phyloP scores from a whole-genome alignment of 2,113 vertebrate species.

The Pteropus alecto region DNA sequence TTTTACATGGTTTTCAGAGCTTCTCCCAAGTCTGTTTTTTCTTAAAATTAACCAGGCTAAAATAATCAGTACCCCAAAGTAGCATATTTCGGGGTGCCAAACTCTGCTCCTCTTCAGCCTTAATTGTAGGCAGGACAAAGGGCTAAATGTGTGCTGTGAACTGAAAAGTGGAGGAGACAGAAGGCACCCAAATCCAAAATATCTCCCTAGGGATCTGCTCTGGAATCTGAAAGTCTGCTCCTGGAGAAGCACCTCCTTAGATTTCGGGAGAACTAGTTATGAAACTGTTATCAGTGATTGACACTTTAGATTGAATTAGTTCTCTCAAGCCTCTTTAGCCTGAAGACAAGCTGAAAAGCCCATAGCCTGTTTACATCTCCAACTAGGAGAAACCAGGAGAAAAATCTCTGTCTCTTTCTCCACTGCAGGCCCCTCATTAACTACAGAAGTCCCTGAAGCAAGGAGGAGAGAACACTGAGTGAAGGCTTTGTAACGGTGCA shows the following conservation, averaged over 20 bases:
- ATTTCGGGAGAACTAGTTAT: background rate
- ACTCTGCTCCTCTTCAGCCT: background rate
- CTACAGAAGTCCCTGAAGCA: background rate
- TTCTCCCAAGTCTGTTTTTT: too few species aligned
- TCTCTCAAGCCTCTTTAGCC: background rate
- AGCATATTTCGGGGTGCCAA: too few species aligned
- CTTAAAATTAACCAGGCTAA: too few species aligned
- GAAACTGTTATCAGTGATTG: background rate
- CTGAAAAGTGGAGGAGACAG: background rate
- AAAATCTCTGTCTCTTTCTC: background rate
- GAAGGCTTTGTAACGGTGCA: background rate
- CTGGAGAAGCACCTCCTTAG: background rate
- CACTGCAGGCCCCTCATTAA: background rate
- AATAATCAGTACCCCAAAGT: too few species aligned
- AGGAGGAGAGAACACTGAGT: background rate
- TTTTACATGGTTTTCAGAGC: too few species aligned
- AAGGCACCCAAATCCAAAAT: background rate
- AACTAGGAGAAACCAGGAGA: background rate
- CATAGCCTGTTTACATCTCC: background rate
- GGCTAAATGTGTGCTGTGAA: background rate
- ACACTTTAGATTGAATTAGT: background rate
- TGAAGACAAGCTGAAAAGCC: background rate
- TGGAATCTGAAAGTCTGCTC: background rate
- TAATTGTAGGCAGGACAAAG: background rate
- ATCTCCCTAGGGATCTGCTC: background rate